Percentiles rank a stretch among this genome's conserved stretches.
These are phyloP conservation scores for Percopsis transmontana DNA, from an alignment of 2,113 vertebrate genomes.

Conservation along the genomic window DNA sequence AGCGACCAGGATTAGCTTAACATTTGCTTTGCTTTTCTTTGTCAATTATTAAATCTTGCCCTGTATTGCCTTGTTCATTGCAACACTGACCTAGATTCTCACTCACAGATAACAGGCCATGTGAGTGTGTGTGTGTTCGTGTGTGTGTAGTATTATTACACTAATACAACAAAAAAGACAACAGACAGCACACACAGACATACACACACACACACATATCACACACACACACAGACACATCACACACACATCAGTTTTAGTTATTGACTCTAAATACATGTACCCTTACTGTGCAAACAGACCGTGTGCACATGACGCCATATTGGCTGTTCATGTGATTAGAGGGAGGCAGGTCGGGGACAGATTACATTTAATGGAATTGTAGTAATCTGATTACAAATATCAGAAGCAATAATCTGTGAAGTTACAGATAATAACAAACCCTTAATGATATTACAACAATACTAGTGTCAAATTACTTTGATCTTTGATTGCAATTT, in stretches of 20 bases:
- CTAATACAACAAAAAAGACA: conserved; percentile 14
- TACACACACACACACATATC: background rate
- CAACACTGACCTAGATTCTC: conserved; percentile 50
- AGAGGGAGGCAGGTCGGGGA: background rate
- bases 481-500: too few relatives aligned
- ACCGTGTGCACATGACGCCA: conserved; percentile 35
- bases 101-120: conserved; percentile 12
- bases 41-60: conserved; percentile 1
- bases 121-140: conserved; percentile 13
- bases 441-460: background rate
- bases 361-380: background rate
- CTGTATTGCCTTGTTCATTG: conserved; percentile 4
- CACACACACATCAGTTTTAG: conserved; percentile 9
- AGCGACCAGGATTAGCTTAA: conserved; percentile 1
- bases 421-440: background rate
- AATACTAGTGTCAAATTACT: background rate
- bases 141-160: conserved; percentile 13
- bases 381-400: background rate
- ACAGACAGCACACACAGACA: conserved; percentile 28
- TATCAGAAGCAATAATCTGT: background rate
- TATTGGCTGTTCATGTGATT: conserved; percentile 28
- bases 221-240: conserved; percentile 3
- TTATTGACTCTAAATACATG: conserved; percentile 39
- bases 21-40: background rate
- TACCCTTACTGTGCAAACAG: conserved; percentile 52